Percentiles rank a stretch among this genome's conserved stretches.
Conservation (phyloP, 2,797 vertebrate species). For the Girardinus metallicus region DNA sequence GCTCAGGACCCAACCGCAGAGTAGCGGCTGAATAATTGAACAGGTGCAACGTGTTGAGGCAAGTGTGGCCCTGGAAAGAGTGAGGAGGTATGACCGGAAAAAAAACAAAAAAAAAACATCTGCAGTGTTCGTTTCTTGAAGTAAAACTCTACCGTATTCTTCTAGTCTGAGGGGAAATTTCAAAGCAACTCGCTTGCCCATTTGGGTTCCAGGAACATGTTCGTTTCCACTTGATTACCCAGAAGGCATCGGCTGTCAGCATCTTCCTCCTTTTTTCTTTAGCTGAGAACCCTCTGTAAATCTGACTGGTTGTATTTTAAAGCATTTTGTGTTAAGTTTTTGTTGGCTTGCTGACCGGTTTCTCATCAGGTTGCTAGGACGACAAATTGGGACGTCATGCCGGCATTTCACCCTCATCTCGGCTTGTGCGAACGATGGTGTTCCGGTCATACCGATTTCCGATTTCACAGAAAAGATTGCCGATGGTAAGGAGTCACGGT, state of each 20-base stretch:
- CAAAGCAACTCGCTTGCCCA: slow-evolving; percentile 64
- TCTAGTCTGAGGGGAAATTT: slow-evolving; percentile 73
- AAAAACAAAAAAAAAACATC: slow-evolving; percentile 49
- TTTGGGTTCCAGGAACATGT: slow-evolving; percentile 47
- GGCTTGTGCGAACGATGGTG: slow-evolving; percentile 76
- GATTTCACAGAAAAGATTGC: slow-evolving; percentile 74
- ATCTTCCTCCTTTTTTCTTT: slow-evolving; percentile 10
- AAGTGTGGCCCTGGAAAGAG: slow-evolving; percentile 26
- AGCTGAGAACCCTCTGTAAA: slow-evolving; percentile 17
- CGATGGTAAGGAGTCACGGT: slow-evolving; percentile 15
- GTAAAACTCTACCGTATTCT: slow-evolving; percentile 74
- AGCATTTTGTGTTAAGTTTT: neutral
- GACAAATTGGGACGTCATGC: slow-evolving; percentile 87
- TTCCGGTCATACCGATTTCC: slow-evolving; percentile 83
- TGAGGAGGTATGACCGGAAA: slow-evolving; percentile 6
- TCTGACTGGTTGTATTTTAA: slow-evolving; percentile 2
- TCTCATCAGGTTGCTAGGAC: slow-evolving; percentile 86
- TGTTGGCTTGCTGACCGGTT: slow-evolving; percentile 78
- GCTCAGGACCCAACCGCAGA: slow-evolving; percentile 82
- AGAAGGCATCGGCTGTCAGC: slow-evolving; percentile 54
- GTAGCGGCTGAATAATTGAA: slow-evolving; percentile 89
- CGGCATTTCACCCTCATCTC: slow-evolving; percentile 88
- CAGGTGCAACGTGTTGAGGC: slow-evolving; percentile 85
- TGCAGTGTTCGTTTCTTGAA: slow-evolving; percentile 73
- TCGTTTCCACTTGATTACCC: slow-evolving; percentile 66